Evolutionary conservation across 2,113 vertebrate genomes (phyloP), one percentile per base, ranked within the genome.

Genomic region (Aspiorhynchus laticeps): DNA sequence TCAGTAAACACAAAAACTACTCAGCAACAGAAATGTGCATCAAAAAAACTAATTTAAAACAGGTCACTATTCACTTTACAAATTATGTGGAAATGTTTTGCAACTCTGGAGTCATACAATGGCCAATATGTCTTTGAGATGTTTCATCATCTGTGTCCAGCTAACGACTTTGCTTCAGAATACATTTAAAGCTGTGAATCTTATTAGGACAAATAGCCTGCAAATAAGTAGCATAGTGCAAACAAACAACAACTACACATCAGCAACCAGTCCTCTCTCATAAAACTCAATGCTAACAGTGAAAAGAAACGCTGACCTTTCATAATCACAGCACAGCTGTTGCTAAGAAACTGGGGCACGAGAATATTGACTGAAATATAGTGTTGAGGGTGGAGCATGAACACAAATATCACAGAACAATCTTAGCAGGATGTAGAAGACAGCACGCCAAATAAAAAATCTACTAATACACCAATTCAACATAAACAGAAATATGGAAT

Each of bases 381-480:
- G 26, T 89, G 67, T 24, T 73, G 51, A 10, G 33, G 83, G 86
- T 87, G 84, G 67, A 73, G 26, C 80, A 24, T 85, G 83, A 46
- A 67, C 26, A 26, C 65, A 65, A 65, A 41, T 43, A 86, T 61
- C 19, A 80, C 84, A 83, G 24, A 36, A 51, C 56, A 56, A 19
- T 41, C 61, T 38, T 7, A 83, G 65, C 86, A 87, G 87, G 88
- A 90, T 91, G 41, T 87, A 59, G 15, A 10, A 46, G 84, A 74
- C 82, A 76, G 88, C 90, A 84, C 87, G 92, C 79, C 63, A 0
- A 9, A 19, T 19, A 0, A 67, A 69, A 61, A 61, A 26, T 26
- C 59, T 48, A 10, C 56, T 10, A 61, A 9, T 9, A 36, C 5
- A 6, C 12, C 5, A 17, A 67, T 36, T 21, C 17, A 71, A 3